Evolutionary conservation across 2,113 vertebrate species (phyloP), one percentile per base, ranked within the genome.

Genomic region (Ochotona curzoniae): DNA sequence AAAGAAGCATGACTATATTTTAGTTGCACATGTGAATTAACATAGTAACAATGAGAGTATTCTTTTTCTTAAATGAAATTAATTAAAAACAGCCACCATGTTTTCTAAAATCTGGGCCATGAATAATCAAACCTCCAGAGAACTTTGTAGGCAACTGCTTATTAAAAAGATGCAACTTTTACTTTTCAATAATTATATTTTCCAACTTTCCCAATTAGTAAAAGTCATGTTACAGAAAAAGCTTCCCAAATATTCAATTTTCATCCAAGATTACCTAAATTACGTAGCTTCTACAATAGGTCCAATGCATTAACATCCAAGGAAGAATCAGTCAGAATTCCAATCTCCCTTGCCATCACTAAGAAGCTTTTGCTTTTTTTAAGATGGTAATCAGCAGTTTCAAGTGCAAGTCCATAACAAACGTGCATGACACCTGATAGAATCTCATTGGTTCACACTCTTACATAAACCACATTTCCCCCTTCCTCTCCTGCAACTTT

Each of bases 391-490:
- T 51, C 87, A 92, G 81, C 81, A 74, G 79, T 30, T n/a, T n/a
- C 71, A 11, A 80, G 61, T 78, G 79, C 70, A 80, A 38, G 93
- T 79, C 87, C 89, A 69, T 21, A 83, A 81, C 95, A 80, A 71
- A 83, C 74, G 66, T 91, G 95, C 54, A 89, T 61, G 73, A 79
- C 84, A 87, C 67, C 94, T 18, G 63, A 93, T 63, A 80, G 84
- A 88, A 85, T 84, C 91, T 93, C 93, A 93, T 1, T 95, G 94
- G 95, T 92, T 97, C 89, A 96, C 89, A 95, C 81, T 78, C 93
- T 47, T 91, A 64, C 14, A 83, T 30, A 95, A 95, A 84, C 95
- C 96, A 94, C 95, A 95, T 61, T 61, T 79, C 86, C 51, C 84
- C 28, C 6, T 44, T 44, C 38, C 38, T 44, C 6, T 44, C 38